Percentiles rank a stretch among this genome's conserved stretches.
phyloP scores from a whole-genome alignment of 2,113 vertebrate genomes.

The Glaucidium brasilianum region DNA sequence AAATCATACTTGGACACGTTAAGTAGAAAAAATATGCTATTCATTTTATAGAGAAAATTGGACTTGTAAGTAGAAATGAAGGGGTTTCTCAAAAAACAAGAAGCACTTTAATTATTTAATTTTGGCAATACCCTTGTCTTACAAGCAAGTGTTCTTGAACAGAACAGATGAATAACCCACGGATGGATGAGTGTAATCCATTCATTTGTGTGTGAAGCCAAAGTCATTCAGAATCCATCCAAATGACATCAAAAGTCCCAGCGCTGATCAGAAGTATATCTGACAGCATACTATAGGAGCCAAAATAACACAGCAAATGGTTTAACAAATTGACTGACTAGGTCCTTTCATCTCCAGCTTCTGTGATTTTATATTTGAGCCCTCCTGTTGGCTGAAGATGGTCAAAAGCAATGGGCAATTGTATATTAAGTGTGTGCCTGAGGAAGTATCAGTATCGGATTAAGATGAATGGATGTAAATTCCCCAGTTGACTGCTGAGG shows the following conservation, averaged over 20 bases:
- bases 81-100: background rate
- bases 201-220: constrained; percentile 17
- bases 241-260: background rate
- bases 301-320: background rate
- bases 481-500: background rate
- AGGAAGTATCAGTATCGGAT: background rate
- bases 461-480: background rate
- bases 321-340: background rate
- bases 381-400: background rate
- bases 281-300: background rate
- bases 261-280: background rate
- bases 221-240: constrained; percentile 8
- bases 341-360: background rate
- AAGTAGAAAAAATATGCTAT: background rate
- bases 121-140: background rate
- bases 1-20: background rate
- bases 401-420: background rate
- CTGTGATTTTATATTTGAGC: background rate
- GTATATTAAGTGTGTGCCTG: background rate
- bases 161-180: constrained; percentile 17
- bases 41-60: background rate
- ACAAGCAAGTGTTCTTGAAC: background rate
- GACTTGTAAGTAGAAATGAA: background rate
- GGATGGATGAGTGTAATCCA: constrained; percentile 17
- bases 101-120: background rate